Evolutionary conservation across 37 sponge, comb jelly and placozoan species (phyloP).

Genomic region (Theonella swinhoei): DNA sequence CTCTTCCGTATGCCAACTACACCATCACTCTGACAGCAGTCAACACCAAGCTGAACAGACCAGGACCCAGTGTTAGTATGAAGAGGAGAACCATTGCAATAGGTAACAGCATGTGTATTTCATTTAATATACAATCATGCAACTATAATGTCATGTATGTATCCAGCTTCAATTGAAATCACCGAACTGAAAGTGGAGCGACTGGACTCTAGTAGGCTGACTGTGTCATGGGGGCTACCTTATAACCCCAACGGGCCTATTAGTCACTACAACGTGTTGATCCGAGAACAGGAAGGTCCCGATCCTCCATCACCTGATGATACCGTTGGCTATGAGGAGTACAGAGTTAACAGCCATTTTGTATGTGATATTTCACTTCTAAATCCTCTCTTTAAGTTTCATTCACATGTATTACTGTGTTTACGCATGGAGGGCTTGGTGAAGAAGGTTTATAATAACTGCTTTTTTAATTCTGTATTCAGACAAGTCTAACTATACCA

Average conservation of each 20-base stretch:
- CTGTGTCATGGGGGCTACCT: constrained; percentile 29
- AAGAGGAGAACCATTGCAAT: constrained; percentile 3
- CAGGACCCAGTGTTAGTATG: background rate
- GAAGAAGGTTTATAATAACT: no score
- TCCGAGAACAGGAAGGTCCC: no score
- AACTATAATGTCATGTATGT: background rate
- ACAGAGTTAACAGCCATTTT: no score
- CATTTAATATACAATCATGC: background rate
- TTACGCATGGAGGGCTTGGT: background rate
- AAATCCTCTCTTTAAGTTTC: no score
- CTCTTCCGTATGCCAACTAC: constrained; percentile 35
- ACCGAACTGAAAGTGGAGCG: constrained; percentile 6
- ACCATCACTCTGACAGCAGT: constrained; percentile 23
- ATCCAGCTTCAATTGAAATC: constrained; percentile 16
- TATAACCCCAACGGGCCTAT: constrained; percentile 29
- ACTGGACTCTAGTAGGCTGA: background rate
- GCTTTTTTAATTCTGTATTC: no score
- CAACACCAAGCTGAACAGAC: constrained; percentile 1
- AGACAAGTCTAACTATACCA: no score
- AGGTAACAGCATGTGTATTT: constrained; percentile 17
- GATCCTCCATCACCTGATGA: background rate
- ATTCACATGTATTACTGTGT: no score
- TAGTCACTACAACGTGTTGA: constrained; percentile 1
- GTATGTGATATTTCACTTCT: no score
- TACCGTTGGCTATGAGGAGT: no score